Conservation (phyloP, 2,888 invertebrate species). For the Lapara coniferarum region DNA sequence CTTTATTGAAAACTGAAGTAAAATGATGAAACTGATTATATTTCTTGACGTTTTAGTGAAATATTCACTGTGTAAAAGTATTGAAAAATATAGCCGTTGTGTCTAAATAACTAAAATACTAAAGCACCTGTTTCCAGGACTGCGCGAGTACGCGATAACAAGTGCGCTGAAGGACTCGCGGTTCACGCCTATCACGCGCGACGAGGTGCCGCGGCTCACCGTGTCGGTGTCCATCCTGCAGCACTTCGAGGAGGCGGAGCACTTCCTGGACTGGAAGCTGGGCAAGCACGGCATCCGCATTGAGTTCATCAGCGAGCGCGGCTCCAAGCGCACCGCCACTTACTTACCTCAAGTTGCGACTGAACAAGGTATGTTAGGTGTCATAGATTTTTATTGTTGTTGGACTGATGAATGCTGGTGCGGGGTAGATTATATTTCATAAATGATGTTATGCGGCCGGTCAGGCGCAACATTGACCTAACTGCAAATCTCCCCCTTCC, state of each 20-base stretch:
- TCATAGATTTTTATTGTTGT: conserved; percentile 50
- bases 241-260: conserved; percentile 97
- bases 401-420: background rate
- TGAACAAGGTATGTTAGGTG: conserved; percentile 90
- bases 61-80: too few relatives aligned
- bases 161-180: conserved; percentile 99
- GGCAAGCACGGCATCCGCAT: conserved; percentile 99
- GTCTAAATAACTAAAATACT: background rate
- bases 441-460: too few relatives aligned
- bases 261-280: conserved; percentile 98
- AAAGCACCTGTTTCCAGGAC: conserved; percentile 79
- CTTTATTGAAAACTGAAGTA: too few relatives aligned
- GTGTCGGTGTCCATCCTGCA: conserved; percentile 98
- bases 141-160: conserved; percentile 98
- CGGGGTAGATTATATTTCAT: too few relatives aligned
- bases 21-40: too few relatives aligned
- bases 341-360: conserved; percentile 99
- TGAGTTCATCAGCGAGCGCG: conserved; percentile 97
- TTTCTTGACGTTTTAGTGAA: too few relatives aligned
- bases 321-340: conserved; percentile 97
- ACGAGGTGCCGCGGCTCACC: conserved; percentile 95
- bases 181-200: conserved; percentile 96
- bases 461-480: too few relatives aligned
- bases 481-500: too few relatives aligned
- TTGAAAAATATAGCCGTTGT: too few relatives aligned